These are phyloP conservation scores for Ophion obscuratus DNA, from an alignment of 2,888 invertebrate species.

Conservation along the genomic window DNA sequence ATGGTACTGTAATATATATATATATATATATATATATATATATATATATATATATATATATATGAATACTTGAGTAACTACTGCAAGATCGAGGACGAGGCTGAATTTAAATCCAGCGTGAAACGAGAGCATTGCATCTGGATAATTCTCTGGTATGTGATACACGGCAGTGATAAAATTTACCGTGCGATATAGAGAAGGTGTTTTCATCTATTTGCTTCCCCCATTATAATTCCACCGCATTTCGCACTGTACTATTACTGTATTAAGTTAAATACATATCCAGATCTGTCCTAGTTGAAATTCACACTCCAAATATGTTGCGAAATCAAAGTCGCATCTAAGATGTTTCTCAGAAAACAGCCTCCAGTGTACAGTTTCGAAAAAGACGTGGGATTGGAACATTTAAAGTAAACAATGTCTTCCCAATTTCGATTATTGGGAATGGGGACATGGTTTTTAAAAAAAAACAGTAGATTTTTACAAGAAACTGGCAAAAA, in stretches of 20 bases:
- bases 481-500: not conserved
- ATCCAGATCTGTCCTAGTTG: not conserved
- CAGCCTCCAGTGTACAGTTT: not conserved
- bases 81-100: conserved; percentile 58
- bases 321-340: not conserved
- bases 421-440: not conserved
- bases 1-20: not conserved
- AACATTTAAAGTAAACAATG: not conserved
- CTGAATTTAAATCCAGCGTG: conserved; percentile 69
- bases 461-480: not conserved
- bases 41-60: not conserved
- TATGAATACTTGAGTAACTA: not conserved
- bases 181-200: conserved; percentile 18
- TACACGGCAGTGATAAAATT: conserved; percentile 47
- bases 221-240: conserved; percentile 48
- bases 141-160: conserved; percentile 56
- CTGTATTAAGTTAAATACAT: too few relatives aligned
- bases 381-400: not conserved
- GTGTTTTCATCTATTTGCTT: conserved; percentile 20
- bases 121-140: conserved; percentile 67
- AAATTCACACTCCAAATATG: not conserved
- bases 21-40: not conserved
- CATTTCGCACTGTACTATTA: not conserved
- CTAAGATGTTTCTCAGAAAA: not conserved
- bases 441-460: not conserved